These are phyloP conservation scores for Agrochola circellaris DNA, from an alignment of 2,888 invertebrate species.

Conservation along the genomic window DNA sequence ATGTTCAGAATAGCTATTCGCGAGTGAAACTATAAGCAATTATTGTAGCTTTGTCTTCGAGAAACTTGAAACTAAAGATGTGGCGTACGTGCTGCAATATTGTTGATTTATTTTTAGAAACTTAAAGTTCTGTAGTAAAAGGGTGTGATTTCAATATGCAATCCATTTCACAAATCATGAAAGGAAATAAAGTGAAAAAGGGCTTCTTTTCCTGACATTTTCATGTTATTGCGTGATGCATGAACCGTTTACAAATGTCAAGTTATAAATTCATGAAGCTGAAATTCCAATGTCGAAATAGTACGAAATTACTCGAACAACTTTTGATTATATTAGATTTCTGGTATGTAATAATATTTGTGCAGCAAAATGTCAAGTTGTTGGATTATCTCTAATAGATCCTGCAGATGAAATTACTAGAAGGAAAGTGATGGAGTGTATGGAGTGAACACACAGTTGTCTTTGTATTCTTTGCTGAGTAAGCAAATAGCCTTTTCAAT, in stretches of 20 bases:
- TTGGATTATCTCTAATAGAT: conserved; percentile 35
- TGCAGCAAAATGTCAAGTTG: conserved; percentile 6
- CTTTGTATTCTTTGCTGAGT: neutral
- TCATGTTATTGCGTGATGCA: neutral
- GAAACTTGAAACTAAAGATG: conserved; percentile 1
- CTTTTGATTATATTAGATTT: neutral
- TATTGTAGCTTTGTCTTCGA: conserved; percentile 35
- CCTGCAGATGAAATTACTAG: conserved; percentile 14
- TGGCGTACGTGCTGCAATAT: conserved; percentile 37
- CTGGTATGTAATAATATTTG: conserved; percentile 9
- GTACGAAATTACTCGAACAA: neutral
- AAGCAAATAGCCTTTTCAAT: neutral
- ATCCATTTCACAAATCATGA: neutral
- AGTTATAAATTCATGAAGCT: neutral
- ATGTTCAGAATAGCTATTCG: conserved; percentile 49
- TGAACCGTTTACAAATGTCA: neutral
- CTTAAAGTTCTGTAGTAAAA: neutral
- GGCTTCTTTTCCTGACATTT: neutral
- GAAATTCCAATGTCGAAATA: neutral
- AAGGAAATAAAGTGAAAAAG: neutral
- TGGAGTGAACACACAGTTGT: neutral
- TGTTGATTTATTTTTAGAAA: conserved; percentile 14
- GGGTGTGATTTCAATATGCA: neutral
- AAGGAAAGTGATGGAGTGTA: neutral
- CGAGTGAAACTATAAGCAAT: conserved; percentile 31